Conservation (phyloP, 2,888 invertebrate genomes). For the Pyrocoelia pectoralis region DNA sequence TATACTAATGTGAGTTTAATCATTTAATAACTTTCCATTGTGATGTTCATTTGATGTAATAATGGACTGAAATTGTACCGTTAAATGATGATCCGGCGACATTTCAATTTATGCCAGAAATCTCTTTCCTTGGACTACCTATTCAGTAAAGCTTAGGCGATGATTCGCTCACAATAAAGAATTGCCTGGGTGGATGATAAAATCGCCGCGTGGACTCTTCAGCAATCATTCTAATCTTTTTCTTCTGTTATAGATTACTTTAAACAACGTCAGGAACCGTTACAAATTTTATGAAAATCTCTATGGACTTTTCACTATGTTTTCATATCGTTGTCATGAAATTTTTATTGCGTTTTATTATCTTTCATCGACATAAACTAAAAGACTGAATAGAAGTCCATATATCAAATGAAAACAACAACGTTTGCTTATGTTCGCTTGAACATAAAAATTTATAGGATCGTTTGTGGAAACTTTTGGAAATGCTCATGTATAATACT, state of each 20-base stretch:
- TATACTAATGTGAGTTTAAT: constrained; percentile 24
- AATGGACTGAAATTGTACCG: constrained; percentile 47
- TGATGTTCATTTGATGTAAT: constrained; percentile 36
- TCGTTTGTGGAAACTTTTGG: not conserved
- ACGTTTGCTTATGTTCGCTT: not conserved
- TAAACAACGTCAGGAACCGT: constrained; percentile 39
- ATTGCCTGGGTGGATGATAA: constrained; percentile 46
- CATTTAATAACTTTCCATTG: constrained; percentile 19
- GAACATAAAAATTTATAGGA: not conserved
- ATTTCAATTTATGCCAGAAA: constrained; percentile 43
- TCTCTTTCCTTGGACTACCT: constrained; percentile 42
- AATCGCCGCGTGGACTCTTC: constrained; percentile 50
- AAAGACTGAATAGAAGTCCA: not conserved
- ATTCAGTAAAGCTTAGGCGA: constrained; percentile 46
- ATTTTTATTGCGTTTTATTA: not conserved
- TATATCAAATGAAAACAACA: not conserved
- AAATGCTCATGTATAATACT: too few species aligned
- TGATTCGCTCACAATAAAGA: constrained; percentile 49
- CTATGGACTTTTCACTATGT: not conserved
- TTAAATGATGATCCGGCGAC: constrained; percentile 45
- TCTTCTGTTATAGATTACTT: constrained; percentile 51
- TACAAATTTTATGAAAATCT: constrained; percentile 16
- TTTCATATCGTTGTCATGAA: not conserved
- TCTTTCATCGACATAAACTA: not conserved
- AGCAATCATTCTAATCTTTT: constrained; percentile 52